phyloP scores from a whole-genome alignment of 2,888 invertebrate species.

The Pollenia griseotomentosa region DNA sequence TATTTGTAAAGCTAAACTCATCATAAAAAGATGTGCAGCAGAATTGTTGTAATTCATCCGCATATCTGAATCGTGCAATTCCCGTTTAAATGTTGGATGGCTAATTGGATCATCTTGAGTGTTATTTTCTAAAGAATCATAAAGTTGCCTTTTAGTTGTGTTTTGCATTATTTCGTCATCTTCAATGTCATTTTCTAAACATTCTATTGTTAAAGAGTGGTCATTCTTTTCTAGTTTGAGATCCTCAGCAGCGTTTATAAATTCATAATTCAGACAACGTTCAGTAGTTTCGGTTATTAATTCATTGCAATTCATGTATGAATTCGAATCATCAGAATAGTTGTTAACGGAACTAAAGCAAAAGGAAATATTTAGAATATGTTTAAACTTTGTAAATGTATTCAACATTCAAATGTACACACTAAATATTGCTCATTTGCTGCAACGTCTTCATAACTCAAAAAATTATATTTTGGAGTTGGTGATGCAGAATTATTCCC shows the following conservation, averaged over 20 bases:
- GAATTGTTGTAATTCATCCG: neutral
- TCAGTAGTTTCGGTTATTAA: neutral
- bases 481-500: no score
- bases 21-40: constrained; percentile 7
- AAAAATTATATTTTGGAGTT: no score
- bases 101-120: no score
- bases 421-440: no score
- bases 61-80: no score
- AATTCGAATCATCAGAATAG: neutral
- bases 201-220: neutral
- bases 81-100: no score
- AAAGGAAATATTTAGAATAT: neutral
- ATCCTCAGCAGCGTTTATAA: no score
- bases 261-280: neutral
- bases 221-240: neutral
- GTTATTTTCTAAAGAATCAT: no score
- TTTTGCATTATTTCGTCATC: no score
- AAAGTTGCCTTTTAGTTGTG: no score
- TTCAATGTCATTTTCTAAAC: neutral
- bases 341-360: neutral
- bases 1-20: constrained; percentile 14
- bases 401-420: no score
- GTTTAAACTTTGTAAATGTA: neutral
- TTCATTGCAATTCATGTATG: neutral
- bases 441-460: no score